These are phyloP conservation scores for Zelostemma sp. DNA, from an alignment of 1,140 invertebrate genomes.

Conservation along the genomic window DNA sequence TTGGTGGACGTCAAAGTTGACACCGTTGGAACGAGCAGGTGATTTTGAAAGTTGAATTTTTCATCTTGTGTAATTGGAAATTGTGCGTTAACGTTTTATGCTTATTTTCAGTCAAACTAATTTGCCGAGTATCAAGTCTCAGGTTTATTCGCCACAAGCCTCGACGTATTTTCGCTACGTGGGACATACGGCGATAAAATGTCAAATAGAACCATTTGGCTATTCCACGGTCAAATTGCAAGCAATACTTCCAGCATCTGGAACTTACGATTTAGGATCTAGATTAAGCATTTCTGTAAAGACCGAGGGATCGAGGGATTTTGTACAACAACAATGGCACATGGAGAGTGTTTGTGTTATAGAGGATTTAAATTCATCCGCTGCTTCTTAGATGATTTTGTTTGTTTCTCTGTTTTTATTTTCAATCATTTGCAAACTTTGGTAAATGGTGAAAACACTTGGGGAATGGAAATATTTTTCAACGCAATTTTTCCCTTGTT, in stretches of 20 bases:
- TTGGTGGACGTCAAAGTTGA: constrained; percentile 58
- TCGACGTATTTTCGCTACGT: constrained; percentile 66
- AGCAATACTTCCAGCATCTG: constrained; percentile 59
- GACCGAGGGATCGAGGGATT: constrained; percentile 58
- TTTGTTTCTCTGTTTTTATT: neutral
- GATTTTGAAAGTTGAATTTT: constrained; percentile 23
- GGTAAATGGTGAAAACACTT: no score
- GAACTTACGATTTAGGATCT: constrained; percentile 66
- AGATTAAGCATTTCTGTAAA: constrained; percentile 62
- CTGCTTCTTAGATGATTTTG: neutral
- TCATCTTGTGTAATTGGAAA: constrained; percentile 10
- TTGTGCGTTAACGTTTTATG: constrained; percentile 11
- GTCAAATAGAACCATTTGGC: constrained; percentile 56
- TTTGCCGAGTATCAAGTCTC: constrained; percentile 61
- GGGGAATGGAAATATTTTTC: no score
- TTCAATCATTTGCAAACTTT: no score
- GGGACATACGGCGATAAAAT: constrained; percentile 62
- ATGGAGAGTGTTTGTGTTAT: constrained; percentile 66
- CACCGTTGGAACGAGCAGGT: constrained; percentile 67
- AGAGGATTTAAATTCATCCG: constrained; percentile 26
- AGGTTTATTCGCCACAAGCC: constrained; percentile 64
- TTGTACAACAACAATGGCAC: constrained; percentile 63
- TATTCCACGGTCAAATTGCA: constrained; percentile 54
- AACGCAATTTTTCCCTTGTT: neutral
- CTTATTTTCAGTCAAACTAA: constrained; percentile 53